phyloP scores from a whole-genome alignment of 2,113 vertebrate species.

The Psophia crepitans region DNA sequence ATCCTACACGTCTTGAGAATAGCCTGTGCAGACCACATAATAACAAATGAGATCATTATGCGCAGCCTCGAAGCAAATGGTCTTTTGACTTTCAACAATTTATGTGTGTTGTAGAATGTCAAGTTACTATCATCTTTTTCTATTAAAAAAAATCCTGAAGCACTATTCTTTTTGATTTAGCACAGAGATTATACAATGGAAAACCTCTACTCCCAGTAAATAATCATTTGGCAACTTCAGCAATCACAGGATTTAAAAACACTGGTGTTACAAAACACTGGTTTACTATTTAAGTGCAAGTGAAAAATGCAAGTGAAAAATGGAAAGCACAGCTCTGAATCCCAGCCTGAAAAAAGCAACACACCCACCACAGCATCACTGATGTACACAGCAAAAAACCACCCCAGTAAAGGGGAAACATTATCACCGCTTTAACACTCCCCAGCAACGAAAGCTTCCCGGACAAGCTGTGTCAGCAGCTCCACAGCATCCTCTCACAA shows the following conservation, averaged over 20 bases:
- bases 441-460: background rate
- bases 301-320: background rate
- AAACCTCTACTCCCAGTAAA: background rate
- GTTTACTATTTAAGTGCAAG: background rate
- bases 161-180: background rate
- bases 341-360: background rate
- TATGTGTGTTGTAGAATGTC: background rate
- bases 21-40: background rate
- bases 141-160: background rate
- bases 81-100: slow-evolving; percentile 20
- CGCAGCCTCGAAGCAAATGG: background rate
- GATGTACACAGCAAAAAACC: background rate
- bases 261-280: background rate
- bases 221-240: background rate
- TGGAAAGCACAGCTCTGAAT: background rate
- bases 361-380: background rate
- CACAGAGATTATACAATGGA: background rate
- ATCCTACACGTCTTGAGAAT: background rate
- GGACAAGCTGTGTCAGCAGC: background rate
- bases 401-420: background rate
- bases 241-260: background rate
- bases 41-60: slow-evolving; percentile 44
- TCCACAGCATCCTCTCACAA: background rate
- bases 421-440: background rate
- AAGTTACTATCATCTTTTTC: background rate